Base-by-base conservation (phyloP, 2,797 vertebrate species). In the Anisognathus igniventris region DNA sequence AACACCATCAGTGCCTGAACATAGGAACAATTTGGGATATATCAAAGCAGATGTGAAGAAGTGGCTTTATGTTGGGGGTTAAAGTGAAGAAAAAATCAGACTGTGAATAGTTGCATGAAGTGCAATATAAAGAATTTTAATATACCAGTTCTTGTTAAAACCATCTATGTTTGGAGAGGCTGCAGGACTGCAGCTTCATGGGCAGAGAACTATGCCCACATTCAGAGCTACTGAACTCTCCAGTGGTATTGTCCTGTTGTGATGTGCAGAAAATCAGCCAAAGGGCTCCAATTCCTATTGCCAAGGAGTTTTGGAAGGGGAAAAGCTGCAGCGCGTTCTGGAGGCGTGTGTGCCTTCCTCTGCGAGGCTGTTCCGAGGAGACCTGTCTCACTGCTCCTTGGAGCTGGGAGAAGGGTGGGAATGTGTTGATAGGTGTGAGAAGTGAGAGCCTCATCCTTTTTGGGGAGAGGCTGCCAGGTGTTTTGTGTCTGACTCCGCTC, bases 201-300 rank as follows among this genome's bases (percentile, higher is more conserved):
- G 23, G 22, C 68, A 66, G 81, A 37, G 48, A 58, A 1, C 39
- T 37, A 0, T 58, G 45, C 40, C 14, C 14, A 3, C 2, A 1
- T 58, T 88, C 39, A 75, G 54, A 74, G 25, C 33, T 53, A 4
- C 28, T 23, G 60, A 73, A 40, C 62, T 83, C 25, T 7, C 4
- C 3, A 21, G 14, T 31, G 37, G 0, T 58, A 4, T 31, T 0
- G 0, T 28, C 31, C 53, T 53, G 7, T 40, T 61, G 24, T 0
- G 2, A 23, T 60, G 48, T 1, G 5, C n/a, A 45, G 33, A 68
- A 81, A 47, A 66, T 66, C 51, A 62, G 30, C 45, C 7, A 0
- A 61, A 48, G 40, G 61, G 35, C 37, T 89, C 7, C 3, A 48
- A 25, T 53, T 76, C 48, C 44, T 66, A 17, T 35, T 24, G 56